Conservation (phyloP, 2,797 vertebrate genomes). For the Pantherophis alleghaniensis region DNA sequence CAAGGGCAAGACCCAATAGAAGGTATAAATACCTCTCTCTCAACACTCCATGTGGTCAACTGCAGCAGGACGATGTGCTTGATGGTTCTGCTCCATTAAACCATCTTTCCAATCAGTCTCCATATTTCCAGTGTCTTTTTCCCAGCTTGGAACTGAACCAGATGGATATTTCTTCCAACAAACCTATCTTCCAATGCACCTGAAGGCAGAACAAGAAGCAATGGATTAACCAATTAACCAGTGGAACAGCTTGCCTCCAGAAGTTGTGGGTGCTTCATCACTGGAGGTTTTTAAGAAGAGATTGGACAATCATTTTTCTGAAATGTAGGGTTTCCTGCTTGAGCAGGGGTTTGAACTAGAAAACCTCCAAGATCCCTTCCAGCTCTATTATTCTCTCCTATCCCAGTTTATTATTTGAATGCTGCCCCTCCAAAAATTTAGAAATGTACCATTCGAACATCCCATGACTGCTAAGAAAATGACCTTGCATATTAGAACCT, state of each 20-base stretch:
- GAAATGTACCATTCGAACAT: not conserved
- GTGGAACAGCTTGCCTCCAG: not conserved
- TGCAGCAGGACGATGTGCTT: too few species aligned
- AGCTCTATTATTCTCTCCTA: not conserved
- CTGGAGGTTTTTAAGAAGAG: not conserved
- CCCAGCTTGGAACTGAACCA: too few species aligned
- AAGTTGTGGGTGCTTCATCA: not conserved
- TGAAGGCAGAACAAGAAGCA: not conserved
- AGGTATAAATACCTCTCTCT: too few species aligned
- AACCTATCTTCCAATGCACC: not conserved
- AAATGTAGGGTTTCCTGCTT: not conserved
- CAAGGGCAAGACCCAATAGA: too few species aligned
- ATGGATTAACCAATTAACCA: not conserved
- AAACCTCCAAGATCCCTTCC: not conserved
- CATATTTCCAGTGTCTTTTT: too few species aligned
- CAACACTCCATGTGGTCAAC: too few species aligned
- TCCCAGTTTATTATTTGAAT: not conserved
- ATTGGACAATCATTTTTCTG: not conserved
- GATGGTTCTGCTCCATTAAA: too few species aligned
- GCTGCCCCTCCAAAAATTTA: not conserved
- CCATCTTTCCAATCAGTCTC: too few species aligned
- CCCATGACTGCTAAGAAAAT: not conserved
- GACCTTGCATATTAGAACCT: not conserved
- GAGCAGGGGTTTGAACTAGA: not conserved
- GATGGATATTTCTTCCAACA: too few species aligned